phyloP scores from a whole-genome alignment of 1,140 invertebrate species.

The Scaptomyza pallida region DNA sequence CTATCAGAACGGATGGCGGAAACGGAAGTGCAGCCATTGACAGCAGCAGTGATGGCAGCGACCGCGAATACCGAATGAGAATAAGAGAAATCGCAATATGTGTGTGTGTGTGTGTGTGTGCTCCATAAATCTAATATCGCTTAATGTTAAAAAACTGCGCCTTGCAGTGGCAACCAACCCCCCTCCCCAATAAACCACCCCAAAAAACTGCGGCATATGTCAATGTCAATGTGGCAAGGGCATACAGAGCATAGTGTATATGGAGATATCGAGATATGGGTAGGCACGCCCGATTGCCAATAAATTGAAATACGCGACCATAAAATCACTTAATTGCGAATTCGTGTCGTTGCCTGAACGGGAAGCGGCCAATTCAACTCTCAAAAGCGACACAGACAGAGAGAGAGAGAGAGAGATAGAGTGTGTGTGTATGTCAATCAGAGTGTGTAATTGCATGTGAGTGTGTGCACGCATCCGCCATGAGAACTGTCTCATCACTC shows the following conservation, averaged over 20 bases:
- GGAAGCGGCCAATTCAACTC: slow-evolving; percentile 49
- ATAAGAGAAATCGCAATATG: slow-evolving; percentile 15
- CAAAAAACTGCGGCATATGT: slow-evolving; percentile 31
- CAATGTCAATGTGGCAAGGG: slow-evolving; percentile 41
- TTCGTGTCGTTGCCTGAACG: slow-evolving; percentile 59
- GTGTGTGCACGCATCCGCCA: slow-evolving; percentile 19
- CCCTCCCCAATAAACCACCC: neutral
- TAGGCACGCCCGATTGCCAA: slow-evolving; percentile 73
- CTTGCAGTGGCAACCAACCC: slow-evolving; percentile 6
- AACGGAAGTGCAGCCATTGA: slow-evolving; percentile 78
- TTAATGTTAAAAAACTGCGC: slow-evolving; percentile 68
- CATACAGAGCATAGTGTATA: neutral
- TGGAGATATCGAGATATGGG: neutral
- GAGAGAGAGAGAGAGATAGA: slow-evolving; percentile 9
- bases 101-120: neutral
- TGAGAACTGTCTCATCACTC: slow-evolving; percentile 15
- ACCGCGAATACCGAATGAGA: slow-evolving; percentile 20
- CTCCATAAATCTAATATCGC: slow-evolving; percentile 67
- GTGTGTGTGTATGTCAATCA: slow-evolving; percentile 9
- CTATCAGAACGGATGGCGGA: slow-evolving; percentile 38
- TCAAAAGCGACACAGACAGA: slow-evolving; percentile 18
- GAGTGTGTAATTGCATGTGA: slow-evolving; percentile 34
- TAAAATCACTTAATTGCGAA: slow-evolving; percentile 82
- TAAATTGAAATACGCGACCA: slow-evolving; percentile 82
- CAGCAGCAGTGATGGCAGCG: slow-evolving; percentile 14